Evolutionary conservation across 2,888 invertebrate species (phyloP).

Genomic region (Rambutsinella grinnellia): DNA sequence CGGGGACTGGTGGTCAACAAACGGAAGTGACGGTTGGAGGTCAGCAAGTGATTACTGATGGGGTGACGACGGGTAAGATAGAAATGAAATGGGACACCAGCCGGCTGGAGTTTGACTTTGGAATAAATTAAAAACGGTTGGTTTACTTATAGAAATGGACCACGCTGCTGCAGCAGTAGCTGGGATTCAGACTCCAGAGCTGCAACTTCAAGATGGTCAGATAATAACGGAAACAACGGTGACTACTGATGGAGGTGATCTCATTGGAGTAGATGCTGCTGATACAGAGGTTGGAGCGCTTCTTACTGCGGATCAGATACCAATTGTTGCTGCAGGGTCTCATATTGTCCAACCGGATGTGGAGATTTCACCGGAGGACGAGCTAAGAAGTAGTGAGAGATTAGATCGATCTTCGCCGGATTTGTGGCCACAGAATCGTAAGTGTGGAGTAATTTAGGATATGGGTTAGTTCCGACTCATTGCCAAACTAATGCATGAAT

Average conservation of each 20-base stretch:
- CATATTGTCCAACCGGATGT: slow-evolving; percentile 54
- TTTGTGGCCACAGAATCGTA: slow-evolving; percentile 96
- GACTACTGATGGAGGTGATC: slow-evolving; percentile 32
- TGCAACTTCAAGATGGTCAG: slow-evolving; percentile 43
- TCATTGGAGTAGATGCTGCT: slow-evolving; percentile 22
- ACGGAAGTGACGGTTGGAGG: slow-evolving; percentile 23
- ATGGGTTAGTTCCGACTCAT: not conserved
- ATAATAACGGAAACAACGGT: slow-evolving; percentile 45
- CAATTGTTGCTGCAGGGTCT: slow-evolving; percentile 54
- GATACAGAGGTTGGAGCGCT: slow-evolving; percentile 44
- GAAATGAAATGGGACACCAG: slow-evolving; percentile 28
- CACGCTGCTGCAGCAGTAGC: slow-evolving; percentile 52
- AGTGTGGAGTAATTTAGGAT: slow-evolving; percentile 68
- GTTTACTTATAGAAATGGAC: slow-evolving; percentile 29
- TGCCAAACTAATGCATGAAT: not conserved
- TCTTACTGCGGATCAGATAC: slow-evolving; percentile 52
- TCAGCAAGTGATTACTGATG: slow-evolving; percentile 5
- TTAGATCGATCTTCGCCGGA: slow-evolving; percentile 95
- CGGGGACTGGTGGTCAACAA: slow-evolving; percentile 39
- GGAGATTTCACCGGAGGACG: slow-evolving; percentile 74
- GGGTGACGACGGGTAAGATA: not conserved
- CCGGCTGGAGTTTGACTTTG: too few relatives aligned
- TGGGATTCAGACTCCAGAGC: slow-evolving; percentile 28
- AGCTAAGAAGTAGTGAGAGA: slow-evolving; percentile 89
- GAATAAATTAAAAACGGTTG: slow-evolving; percentile 16